Percentiles rank a stretch among this genome's conserved stretches.
Conservation (phyloP, 2,113 vertebrate species). For the Seriola quinqueradiata region DNA sequence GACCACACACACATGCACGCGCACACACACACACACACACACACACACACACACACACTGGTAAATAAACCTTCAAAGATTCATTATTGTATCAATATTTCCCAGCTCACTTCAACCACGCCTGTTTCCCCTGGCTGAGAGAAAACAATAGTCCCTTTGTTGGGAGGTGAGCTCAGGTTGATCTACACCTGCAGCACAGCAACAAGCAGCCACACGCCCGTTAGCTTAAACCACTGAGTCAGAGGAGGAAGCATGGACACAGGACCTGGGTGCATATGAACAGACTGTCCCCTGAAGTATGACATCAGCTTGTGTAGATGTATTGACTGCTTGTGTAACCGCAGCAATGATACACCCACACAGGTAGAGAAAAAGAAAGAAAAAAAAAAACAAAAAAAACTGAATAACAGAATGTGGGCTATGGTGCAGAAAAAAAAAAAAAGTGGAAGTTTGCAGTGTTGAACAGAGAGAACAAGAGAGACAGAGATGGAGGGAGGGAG, state of each 20-base stretch:
- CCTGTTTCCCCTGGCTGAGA: slow-evolving; percentile 16
- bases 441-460: slow-evolving; percentile 55
- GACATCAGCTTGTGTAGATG: slow-evolving; percentile 67
- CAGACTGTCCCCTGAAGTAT: slow-evolving; percentile 68
- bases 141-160: slow-evolving; percentile 75
- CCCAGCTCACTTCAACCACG: slow-evolving; percentile 29
- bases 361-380: slow-evolving; percentile 44
- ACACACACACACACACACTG: background rate
- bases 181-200: slow-evolving; percentile 70
- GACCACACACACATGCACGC: background rate
- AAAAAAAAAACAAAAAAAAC: slow-evolving; percentile 13
- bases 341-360: slow-evolving; percentile 70
- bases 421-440: slow-evolving; percentile 33
- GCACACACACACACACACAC: background rate
- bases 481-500: slow-evolving; percentile 59
- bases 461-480: slow-evolving; percentile 61
- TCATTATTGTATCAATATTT: slow-evolving; percentile 51
- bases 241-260: slow-evolving; percentile 50
- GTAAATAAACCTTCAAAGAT: slow-evolving; percentile 17
- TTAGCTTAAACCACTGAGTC: slow-evolving; percentile 59
- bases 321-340: slow-evolving; percentile 76
- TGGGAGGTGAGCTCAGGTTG: slow-evolving; percentile 53
- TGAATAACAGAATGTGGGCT: slow-evolving; percentile 62
- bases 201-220: slow-evolving; percentile 72
- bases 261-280: slow-evolving; percentile 37